Conservation (phyloP, 2,888 invertebrate species). For the Amiota minor region DNA sequence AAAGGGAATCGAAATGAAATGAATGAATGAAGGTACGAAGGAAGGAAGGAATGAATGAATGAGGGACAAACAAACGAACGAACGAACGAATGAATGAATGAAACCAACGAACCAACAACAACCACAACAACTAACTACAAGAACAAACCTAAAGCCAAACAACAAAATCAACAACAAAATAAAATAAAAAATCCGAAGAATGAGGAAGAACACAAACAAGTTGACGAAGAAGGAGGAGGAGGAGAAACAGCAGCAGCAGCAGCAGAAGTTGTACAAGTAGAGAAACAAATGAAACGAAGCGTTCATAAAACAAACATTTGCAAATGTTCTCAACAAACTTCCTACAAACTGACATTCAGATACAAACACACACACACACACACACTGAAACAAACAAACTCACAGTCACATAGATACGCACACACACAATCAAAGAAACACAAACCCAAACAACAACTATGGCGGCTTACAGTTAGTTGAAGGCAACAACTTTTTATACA, state of each 20-base stretch:
- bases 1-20: slow-evolving; percentile 28
- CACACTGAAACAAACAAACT: not conserved
- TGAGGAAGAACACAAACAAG: no score
- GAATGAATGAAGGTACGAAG: not conserved
- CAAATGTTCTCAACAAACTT: slow-evolving; percentile 67
- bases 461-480: not conserved
- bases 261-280: slow-evolving; percentile 15
- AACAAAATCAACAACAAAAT: slow-evolving; percentile 33
- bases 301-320: slow-evolving; percentile 67
- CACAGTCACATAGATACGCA: slow-evolving; percentile 2
- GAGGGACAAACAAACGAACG: slow-evolving; percentile 27
- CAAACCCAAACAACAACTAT: not conserved
- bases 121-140: slow-evolving; percentile 36
- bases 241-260: slow-evolving; percentile 14
- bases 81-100: slow-evolving; percentile 31
- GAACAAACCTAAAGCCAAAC: slow-evolving; percentile 47
- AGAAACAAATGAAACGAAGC: slow-evolving; percentile 56
- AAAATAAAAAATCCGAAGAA: not conserved
- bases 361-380: slow-evolving; percentile 10
- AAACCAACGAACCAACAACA: slow-evolving; percentile 30
- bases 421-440: not conserved
- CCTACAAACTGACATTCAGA: slow-evolving; percentile 42
- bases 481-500: slow-evolving; percentile 1
- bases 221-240: not conserved
- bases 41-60: not conserved